Conservation (phyloP, 2,113 vertebrate genomes). For the Oxyruncus cristatus region DNA sequence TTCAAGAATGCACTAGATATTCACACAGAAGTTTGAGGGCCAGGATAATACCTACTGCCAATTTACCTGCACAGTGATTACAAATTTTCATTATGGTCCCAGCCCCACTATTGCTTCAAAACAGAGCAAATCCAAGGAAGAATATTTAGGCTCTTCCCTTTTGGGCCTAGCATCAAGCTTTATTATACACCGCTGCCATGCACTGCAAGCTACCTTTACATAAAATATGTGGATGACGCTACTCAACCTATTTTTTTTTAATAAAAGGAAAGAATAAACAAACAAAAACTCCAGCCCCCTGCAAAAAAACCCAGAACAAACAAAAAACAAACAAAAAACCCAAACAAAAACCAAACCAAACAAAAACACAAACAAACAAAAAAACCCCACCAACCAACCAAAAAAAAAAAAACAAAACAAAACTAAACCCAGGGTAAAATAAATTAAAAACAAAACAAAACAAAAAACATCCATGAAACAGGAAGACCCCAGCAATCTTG, state of each 20-base stretch:
- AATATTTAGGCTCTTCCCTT: not conserved
- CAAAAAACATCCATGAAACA: not conserved
- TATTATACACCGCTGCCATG: not conserved
- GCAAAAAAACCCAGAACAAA: not conserved
- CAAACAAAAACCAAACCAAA: not conserved
- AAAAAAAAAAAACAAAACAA: no score
- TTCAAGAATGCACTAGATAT: not conserved
- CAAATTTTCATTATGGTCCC: not conserved
- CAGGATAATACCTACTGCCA: not conserved
- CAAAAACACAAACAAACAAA: not conserved
- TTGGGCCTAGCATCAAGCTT: not conserved
- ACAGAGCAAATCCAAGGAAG: not conserved
- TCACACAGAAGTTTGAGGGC: not conserved
- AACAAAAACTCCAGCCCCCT: not conserved
- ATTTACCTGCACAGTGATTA: not conserved
- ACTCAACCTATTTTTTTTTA: not conserved
- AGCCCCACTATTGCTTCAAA: not conserved
- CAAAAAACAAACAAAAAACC: not conserved
- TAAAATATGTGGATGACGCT: not conserved
- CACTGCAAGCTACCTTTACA: not conserved
- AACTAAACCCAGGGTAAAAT: not conserved
- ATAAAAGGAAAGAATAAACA: not conserved
- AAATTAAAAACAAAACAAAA: not conserved
- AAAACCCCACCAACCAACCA: no score
- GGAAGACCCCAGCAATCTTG: slow-evolving; percentile 11